A percentile compares a stretch with the other conserved stretches of the same genome.
These are phyloP conservation scores for Aix galericulata DNA, from an alignment of 2,113 vertebrate species.

Conservation along the genomic window DNA sequence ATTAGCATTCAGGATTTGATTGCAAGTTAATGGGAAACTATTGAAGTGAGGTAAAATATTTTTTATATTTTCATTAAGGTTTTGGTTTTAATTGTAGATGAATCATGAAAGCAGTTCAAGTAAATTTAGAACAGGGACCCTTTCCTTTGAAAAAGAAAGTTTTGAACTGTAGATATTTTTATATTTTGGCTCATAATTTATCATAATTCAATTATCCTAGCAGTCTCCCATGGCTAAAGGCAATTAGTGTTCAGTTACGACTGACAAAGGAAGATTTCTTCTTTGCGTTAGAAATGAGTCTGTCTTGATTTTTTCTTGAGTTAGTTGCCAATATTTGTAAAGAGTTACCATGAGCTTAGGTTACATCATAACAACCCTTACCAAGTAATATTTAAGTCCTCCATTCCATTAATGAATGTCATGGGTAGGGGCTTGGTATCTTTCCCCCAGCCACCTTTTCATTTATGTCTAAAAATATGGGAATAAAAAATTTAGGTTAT, in stretches of 20 bases:
- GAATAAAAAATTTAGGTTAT: not conserved
- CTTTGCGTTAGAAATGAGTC: not conserved
- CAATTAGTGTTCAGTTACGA: not conserved
- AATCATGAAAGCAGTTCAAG: not conserved
- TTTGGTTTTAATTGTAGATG: not conserved
- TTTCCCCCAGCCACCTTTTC: not conserved
- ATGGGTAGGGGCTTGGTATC: not conserved
- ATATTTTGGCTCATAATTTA: not conserved
- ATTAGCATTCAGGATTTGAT: not conserved
- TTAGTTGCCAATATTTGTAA: too few relatives aligned
- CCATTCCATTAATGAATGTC: not conserved
- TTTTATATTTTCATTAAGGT: not conserved
- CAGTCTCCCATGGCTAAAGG: rapidly evolving
- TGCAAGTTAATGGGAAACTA: not conserved
- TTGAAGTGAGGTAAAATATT: not conserved
- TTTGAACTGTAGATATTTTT: not conserved
- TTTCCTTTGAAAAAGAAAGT: not conserved
- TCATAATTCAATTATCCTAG: not conserved
- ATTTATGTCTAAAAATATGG: not conserved
- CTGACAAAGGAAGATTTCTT: not conserved
- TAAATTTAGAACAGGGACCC: not conserved
- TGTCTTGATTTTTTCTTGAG: not conserved
- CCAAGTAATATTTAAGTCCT: not conserved
- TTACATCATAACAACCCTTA: not conserved
- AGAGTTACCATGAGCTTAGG: not conserved